Conservation (phyloP, 2,113 vertebrate species). For the Geococcyx californianus region DNA sequence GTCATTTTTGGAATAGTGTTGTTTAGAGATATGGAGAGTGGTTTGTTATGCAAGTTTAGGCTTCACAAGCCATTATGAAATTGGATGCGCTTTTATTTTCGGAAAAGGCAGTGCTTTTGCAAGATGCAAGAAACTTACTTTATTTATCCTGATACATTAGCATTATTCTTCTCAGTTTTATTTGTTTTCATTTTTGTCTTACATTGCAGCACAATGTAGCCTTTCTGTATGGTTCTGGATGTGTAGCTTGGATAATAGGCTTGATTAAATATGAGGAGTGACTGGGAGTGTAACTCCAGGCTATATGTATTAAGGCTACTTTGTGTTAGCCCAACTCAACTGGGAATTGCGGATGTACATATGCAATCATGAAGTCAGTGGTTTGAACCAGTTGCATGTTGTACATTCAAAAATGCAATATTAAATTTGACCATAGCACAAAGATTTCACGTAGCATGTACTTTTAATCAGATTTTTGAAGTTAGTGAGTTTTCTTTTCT, state of each 20-base stretch:
- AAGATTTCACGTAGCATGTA: background rate
- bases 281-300: background rate
- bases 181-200: background rate
- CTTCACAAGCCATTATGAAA: background rate
- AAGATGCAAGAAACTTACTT: background rate
- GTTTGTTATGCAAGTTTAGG: background rate
- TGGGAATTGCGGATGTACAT: background rate
- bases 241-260: background rate
- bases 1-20: background rate
- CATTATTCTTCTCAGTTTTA: background rate
- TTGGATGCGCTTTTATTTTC: background rate
- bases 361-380: background rate
- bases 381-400: background rate
- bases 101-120: background rate
- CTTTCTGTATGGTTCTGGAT: background rate
- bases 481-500: background rate
- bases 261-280: background rate
- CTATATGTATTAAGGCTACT: background rate
- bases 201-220: background rate
- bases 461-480: background rate
- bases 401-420: background rate
- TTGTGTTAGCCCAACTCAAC: background rate
- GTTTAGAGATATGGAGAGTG: background rate
- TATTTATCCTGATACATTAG: background rate
- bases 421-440: background rate